Evolutionary conservation across 2,113 vertebrate genomes (phyloP).

Genomic region (Tiliqua scincoides): DNA sequence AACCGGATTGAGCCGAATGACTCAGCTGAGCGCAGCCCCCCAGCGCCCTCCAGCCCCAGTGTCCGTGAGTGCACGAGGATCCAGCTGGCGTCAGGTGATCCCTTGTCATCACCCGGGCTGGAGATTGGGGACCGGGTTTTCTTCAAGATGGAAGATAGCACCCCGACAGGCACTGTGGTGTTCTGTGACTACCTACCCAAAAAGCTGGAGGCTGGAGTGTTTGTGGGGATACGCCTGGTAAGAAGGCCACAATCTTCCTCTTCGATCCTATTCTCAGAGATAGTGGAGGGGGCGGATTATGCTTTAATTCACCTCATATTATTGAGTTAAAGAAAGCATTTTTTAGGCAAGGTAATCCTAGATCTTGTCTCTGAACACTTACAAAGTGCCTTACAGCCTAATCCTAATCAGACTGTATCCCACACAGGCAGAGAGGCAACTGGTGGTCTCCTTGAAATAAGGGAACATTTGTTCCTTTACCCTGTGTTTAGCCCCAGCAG

Average conservation of each 20-base stretch:
- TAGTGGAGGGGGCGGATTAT: background rate
- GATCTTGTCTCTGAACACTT: background rate
- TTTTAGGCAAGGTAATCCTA: background rate
- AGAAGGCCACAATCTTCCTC: slow-evolving; percentile 1
- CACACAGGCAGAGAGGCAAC: too few relatives aligned
- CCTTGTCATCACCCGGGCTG: slow-evolving; percentile 23
- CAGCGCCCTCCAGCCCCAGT: background rate
- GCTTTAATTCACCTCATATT: background rate
- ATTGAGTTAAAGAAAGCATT: background rate
- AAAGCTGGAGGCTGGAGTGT: slow-evolving; percentile 25
- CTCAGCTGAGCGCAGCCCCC: slow-evolving; percentile 1
- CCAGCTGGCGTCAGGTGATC: slow-evolving; percentile 27
- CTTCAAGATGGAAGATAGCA: slow-evolving; percentile 53
- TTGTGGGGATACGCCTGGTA: slow-evolving; percentile 77
- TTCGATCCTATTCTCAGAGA: too few relatives aligned
- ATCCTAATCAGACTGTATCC: too few relatives aligned
- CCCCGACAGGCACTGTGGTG: slow-evolving; percentile 64
- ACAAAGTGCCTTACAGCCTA: background rate
- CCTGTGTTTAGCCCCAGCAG: too few relatives aligned
- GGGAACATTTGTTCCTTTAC: too few relatives aligned
- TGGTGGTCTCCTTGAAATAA: too few relatives aligned
- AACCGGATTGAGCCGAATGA: slow-evolving; percentile 65
- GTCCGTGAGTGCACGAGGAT: background rate
- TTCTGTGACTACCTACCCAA: slow-evolving; percentile 71
- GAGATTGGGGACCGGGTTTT: slow-evolving; percentile 69